phyloP scores from a whole-genome alignment of 2,797 vertebrate genomes.

The Acrossocheilus fasciatus region DNA sequence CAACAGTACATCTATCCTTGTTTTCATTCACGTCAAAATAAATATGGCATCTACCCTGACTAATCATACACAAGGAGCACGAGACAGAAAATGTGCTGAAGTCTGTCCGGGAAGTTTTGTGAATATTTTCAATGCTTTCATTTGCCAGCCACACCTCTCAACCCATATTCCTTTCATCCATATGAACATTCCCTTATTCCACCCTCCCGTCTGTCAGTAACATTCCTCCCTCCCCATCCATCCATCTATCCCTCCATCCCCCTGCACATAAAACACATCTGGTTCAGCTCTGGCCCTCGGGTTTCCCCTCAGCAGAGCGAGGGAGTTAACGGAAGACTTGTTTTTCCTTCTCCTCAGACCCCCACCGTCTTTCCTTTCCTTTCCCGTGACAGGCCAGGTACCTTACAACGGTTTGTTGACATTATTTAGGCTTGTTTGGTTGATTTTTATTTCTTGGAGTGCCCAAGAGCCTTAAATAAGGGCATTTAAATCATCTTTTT shows the following conservation, averaged over 20 bases:
- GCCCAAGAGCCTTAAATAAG: conserved; percentile 68
- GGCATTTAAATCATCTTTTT: conserved; percentile 29
- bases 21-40: conserved; percentile 12
- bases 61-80: background rate
- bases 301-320: conserved; percentile 19
- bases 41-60: background rate
- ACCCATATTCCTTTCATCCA: conserved; percentile 29
- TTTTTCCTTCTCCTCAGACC: conserved; percentile 27
- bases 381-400: conserved; percentile 22
- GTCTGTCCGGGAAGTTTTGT: background rate
- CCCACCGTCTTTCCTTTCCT: conserved; percentile 26
- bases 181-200: conserved; percentile 26
- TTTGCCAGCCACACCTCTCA: conserved; percentile 22
- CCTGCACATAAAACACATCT: conserved; percentile 52
- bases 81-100: background rate
- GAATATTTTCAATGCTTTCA: conserved; percentile 5
- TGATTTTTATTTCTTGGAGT: conserved; percentile 72
- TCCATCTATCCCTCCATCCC: conserved; percentile 17
- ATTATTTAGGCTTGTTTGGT: conserved; percentile 71
- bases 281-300: conserved; percentile 34
- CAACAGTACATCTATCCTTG: background rate
- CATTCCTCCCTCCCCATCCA: conserved; percentile 16
- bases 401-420: conserved; percentile 68
- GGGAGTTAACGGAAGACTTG: conserved; percentile 34
- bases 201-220: conserved; percentile 35